Evolutionary conservation across 2,113 vertebrate genomes (phyloP), one percentile per base, ranked within the genome.

Genomic region (Chauna torquata): DNA sequence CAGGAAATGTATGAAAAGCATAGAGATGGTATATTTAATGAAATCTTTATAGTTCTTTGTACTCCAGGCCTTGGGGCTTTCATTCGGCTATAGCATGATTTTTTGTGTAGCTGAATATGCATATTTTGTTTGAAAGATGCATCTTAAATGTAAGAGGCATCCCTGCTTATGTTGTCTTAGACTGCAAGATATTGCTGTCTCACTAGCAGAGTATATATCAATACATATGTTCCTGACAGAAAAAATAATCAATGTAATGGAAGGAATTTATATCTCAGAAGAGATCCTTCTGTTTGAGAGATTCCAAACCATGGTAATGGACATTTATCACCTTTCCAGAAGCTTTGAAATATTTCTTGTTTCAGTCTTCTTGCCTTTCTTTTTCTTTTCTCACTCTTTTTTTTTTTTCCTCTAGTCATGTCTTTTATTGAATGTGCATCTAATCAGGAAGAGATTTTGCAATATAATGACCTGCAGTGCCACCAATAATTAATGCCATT

Each of bases 401-500:
- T 13, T 59, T 30, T 50, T 54, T 42, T 25, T 30, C 14, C 16
- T 68, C 40, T 77, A 94, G 75, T 90, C 65, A 24, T 84, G 23
- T 75, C 34, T 94, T 16, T 57, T 94, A 72, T 61, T 96, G 78
- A 91, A 89, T 47, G 40, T 36, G 12, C 36, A 54, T 69, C 57
- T 95, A 76, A 89, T 79, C 88, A 86, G 70, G 77, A 90, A 88
- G 83, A 92, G 77, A 19, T 76, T 97, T 92, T 94, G 72, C 74
- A 92, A 88, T 91, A 82, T 91, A 92, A 94, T 14, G 13, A 92
- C 83, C 49, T 74, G 49, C 74, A 87, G 20, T 15, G 3, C 54
- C 62, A 92, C 83, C 54, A 93, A 87, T 95, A 95, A 96, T 94
- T 97, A 95, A 97, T 91, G 81, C 91, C 76, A 93, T 94, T 96